Evolutionary conservation across 53 echinoderm and acorn worm genomes (phyloP), one percentile per base, ranked within the genome.

Genomic region (Paracentrotus lividus): DNA sequence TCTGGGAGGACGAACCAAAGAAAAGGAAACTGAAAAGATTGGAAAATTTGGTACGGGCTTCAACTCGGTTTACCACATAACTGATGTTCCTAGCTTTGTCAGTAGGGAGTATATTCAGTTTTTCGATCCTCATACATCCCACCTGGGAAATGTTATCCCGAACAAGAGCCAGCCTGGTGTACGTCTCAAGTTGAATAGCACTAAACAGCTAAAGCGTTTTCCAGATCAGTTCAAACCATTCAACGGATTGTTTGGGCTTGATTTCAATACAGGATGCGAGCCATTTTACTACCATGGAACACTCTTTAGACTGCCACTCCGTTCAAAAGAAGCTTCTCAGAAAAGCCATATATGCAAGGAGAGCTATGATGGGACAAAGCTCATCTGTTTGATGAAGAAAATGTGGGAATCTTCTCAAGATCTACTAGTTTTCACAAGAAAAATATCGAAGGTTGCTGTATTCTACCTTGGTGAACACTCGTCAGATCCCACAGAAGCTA

Each of bases 1-100:
- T 31, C 92, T 98, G 26, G 97, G 94, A 23, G 97, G 96, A 33
- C 91, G 89, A 8, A 96, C 96, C 58, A 98, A 98, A 68, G 93
- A 93, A 85, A 68, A 87, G 33, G 84, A 98, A 26, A 15, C 90
- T 31, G 93, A 95, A 24, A 98, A 98, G 84, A 94, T 98, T 64
- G 99, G 99, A 85, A 85, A 94, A 49, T 98, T 98, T 93, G 99
- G 99, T 2, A 92, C 95, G 7, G 99, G 99, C 18, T 98, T 98
- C 64, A 98, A 96, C 32, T 96, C 99, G 20, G 99, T 98, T 4
- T 98, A 98, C 92, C 97, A 96, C 65, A 68, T 98, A 1, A 98
- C 99, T 47, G 99, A 98, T 77, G 96, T 97, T 7, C 99, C 99
- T 14, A 95, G 96, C 84, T 93, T 98, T 31, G 95, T 98, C 21